These are phyloP conservation scores for Tichodroma muraria DNA, from an alignment of 2,113 vertebrate genomes.

Conservation along the genomic window DNA sequence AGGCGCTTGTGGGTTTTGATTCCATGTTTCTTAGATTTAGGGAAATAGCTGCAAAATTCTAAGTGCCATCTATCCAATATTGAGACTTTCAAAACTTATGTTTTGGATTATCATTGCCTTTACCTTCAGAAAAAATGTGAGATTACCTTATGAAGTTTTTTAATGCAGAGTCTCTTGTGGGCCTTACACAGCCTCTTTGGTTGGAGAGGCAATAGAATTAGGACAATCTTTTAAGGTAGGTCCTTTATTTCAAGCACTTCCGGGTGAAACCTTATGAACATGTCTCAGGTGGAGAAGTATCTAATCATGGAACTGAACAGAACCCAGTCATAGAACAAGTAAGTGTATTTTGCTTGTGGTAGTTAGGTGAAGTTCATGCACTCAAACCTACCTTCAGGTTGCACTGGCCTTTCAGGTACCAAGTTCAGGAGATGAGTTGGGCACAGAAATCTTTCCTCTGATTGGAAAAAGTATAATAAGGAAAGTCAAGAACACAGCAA, in stretches of 20 bases:
- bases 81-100: background rate
- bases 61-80: background rate
- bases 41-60: background rate
- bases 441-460: background rate
- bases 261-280: background rate
- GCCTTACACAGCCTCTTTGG: background rate
- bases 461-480: background rate
- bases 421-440: background rate
- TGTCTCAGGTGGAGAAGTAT: background rate
- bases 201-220: background rate
- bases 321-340: background rate
- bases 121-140: background rate
- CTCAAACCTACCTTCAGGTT: fast-evolving
- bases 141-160: background rate
- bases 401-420: background rate
- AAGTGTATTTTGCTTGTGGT: background rate
- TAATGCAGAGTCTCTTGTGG: background rate
- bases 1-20: fast-evolving
- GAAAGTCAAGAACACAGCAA: background rate
- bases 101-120: background rate
- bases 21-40: background rate
- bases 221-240: background rate
- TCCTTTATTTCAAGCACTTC: background rate
- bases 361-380: background rate
- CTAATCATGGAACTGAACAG: background rate